Percentiles rank a stretch among this genome's conserved stretches.
phyloP scores from a whole-genome alignment of 2,113 vertebrate genomes.

The Percopsis transmontana region DNA sequence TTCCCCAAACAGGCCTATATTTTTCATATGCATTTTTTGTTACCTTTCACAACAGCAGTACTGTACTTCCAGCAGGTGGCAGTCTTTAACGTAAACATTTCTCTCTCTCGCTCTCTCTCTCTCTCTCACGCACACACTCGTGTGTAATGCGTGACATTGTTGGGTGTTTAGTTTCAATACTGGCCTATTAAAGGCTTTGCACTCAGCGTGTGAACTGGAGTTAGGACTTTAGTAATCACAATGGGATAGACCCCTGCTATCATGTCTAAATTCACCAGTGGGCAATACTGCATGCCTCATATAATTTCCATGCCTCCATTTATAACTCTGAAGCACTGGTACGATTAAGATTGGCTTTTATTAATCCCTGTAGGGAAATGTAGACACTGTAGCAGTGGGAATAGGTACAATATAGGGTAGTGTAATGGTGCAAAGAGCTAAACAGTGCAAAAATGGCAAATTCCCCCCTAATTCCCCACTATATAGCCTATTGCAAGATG shows the following conservation, averaged over 20 bases:
- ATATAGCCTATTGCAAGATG: too few relatives aligned
- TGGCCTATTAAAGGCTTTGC: conserved; percentile 60
- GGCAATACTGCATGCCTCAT: conserved; percentile 13
- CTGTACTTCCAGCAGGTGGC: conserved; percentile 70
- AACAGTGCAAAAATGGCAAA: too few relatives aligned
- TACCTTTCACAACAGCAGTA: background rate
- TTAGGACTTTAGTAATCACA: conserved; percentile 41
- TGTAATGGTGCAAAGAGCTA: too few relatives aligned
- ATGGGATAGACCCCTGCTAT: conserved; percentile 1
- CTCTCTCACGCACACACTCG: background rate
- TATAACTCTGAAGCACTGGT: conserved; percentile 2
- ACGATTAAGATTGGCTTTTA: too few relatives aligned
- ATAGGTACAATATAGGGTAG: too few relatives aligned
- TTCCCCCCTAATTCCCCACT: too few relatives aligned
- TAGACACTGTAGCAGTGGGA: too few relatives aligned
- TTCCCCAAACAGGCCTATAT: too few relatives aligned
- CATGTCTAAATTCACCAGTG: conserved; percentile 24
- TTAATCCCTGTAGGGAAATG: too few relatives aligned
- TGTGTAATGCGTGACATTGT: conserved; percentile 31
- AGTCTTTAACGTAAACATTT: conserved; percentile 61
- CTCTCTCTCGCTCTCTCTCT: background rate
- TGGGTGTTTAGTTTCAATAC: conserved; percentile 54
- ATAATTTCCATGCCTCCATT: conserved; percentile 19
- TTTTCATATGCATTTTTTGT: too few relatives aligned
- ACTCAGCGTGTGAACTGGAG: conserved; percentile 53